These are phyloP conservation scores for Horisme vitalbata DNA, from an alignment of 2,888 invertebrate genomes.

Conservation along the genomic window DNA sequence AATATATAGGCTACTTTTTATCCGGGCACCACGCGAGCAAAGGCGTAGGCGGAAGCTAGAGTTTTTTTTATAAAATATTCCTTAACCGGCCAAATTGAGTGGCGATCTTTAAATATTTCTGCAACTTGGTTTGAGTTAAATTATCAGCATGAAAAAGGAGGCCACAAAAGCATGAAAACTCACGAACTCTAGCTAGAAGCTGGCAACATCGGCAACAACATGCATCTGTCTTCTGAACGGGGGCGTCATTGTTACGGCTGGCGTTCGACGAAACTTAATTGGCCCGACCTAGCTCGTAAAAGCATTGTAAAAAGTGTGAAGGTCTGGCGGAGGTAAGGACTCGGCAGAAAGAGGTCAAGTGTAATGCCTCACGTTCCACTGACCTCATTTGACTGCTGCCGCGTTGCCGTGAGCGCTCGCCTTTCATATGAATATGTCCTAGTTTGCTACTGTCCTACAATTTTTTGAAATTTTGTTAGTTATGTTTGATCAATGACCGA, in stretches of 20 bases:
- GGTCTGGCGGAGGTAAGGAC: conserved; percentile 82
- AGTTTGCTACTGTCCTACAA: conserved; percentile 59
- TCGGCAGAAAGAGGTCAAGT: conserved; percentile 81
- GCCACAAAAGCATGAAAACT: background rate
- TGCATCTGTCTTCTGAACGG: conserved; percentile 42
- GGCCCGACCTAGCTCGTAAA: conserved; percentile 80
- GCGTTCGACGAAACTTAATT: conserved; percentile 73
- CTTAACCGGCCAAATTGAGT: no score
- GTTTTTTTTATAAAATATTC: no score
- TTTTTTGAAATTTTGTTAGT: conserved; percentile 17
- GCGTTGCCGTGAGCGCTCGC: conserved; percentile 57
- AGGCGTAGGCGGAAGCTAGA: no score
- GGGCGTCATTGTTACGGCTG: conserved; percentile 60
- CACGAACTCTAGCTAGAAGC: background rate
- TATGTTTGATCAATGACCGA: background rate
- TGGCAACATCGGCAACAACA: conserved; percentile 17
- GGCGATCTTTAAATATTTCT: no score
- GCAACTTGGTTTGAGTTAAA: no score
- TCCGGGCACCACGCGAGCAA: no score
- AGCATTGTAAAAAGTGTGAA: conserved; percentile 81
- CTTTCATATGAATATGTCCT: conserved; percentile 71
- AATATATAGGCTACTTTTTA: no score
- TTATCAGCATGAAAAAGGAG: no score
- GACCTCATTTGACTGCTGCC: conserved; percentile 75
- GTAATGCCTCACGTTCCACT: conserved; percentile 80